phyloP scores from a whole-genome alignment of 2,797 vertebrate species.

The Hapalemur alaotrensis region DNA sequence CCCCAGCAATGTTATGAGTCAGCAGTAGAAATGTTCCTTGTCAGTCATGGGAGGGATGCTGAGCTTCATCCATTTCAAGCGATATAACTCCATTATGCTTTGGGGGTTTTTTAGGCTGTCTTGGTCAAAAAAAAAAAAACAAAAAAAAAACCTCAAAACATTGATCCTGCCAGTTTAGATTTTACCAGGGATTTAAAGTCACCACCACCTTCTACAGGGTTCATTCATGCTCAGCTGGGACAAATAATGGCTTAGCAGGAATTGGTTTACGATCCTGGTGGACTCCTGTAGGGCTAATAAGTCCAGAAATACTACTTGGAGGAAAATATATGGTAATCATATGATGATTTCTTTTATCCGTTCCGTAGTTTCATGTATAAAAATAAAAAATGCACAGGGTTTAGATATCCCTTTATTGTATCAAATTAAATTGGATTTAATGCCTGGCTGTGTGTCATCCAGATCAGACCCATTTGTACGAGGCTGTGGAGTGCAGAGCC shows the following conservation, averaged over 20 bases:
- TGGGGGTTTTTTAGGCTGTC: not conserved
- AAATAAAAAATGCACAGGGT: conserved; percentile 79
- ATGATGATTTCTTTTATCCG: conserved; percentile 77
- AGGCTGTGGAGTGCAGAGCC: conserved; percentile 73
- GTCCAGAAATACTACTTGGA: conserved; percentile 77
- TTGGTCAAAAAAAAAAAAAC: not conserved
- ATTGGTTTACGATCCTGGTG: conserved; percentile 68
- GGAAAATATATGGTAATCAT: conserved; percentile 77
- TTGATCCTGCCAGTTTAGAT: conserved; percentile 52
- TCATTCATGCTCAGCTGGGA: conserved; percentile 54
- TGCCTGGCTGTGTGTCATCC: conserved; percentile 79
- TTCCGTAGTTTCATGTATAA: conserved; percentile 68
- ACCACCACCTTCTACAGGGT: not conserved
- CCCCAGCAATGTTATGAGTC: not conserved
- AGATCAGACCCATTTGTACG: conserved; percentile 83
- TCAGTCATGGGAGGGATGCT: not conserved
- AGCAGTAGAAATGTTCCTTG: not conserved
- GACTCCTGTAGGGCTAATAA: conserved; percentile 74
- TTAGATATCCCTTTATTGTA: conserved; percentile 79
- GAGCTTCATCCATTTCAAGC: not conserved
- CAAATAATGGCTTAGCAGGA: conserved; percentile 73
- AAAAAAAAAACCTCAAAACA: not conserved
- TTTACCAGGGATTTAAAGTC: conserved; percentile 68
- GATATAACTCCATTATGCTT: not conserved
- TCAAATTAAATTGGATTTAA: conserved; percentile 84